Evolutionary conservation across 2,888 invertebrate genomes (phyloP).

Genomic region (Acleris emargana): DNA sequence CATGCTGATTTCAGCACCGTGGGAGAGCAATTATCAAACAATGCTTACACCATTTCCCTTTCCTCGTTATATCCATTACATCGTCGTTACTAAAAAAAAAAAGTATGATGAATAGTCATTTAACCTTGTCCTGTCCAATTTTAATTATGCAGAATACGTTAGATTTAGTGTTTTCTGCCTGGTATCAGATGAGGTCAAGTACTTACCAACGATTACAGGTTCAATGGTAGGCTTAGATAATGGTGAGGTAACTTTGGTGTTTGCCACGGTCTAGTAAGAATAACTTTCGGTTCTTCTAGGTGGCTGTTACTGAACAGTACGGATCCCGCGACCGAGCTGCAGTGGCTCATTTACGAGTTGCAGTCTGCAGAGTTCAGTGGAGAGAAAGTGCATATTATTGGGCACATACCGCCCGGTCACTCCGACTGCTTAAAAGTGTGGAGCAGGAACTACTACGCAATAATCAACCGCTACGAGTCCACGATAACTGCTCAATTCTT

Average conservation of each 20-base stretch:
- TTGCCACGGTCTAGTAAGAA: not conserved
- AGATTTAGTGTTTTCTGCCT: too few relatives aligned
- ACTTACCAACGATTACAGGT: too few relatives aligned
- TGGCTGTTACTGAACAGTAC: slow-evolving; percentile 97
- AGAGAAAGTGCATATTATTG: slow-evolving; percentile 98
- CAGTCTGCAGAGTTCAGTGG: slow-evolving; percentile 96
- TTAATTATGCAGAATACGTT: too few relatives aligned
- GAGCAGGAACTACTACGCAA: slow-evolving; percentile 96
- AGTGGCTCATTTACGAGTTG: slow-evolving; percentile 97
- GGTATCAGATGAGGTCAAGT: too few relatives aligned
- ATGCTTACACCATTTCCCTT: too few relatives aligned
- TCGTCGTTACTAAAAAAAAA: too few relatives aligned
- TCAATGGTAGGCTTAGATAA: too few relatives aligned
- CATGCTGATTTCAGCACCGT: too few relatives aligned
- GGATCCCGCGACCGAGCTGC: slow-evolving; percentile 96
- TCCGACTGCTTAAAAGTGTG: slow-evolving; percentile 97
- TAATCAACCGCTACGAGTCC: slow-evolving; percentile 93
- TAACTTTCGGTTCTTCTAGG: slow-evolving; percentile 67
- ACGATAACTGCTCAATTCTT: slow-evolving; percentile 97
- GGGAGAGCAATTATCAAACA: too few relatives aligned
- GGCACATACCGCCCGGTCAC: slow-evolving; percentile 97
- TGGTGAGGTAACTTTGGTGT: not conserved
- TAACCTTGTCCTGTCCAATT: too few relatives aligned
- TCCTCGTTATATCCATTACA: too few relatives aligned
- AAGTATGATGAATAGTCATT: too few relatives aligned